phyloP scores from a whole-genome alignment of 2,888 invertebrate genomes.

The Rhopalosiphum nymphaeae region DNA sequence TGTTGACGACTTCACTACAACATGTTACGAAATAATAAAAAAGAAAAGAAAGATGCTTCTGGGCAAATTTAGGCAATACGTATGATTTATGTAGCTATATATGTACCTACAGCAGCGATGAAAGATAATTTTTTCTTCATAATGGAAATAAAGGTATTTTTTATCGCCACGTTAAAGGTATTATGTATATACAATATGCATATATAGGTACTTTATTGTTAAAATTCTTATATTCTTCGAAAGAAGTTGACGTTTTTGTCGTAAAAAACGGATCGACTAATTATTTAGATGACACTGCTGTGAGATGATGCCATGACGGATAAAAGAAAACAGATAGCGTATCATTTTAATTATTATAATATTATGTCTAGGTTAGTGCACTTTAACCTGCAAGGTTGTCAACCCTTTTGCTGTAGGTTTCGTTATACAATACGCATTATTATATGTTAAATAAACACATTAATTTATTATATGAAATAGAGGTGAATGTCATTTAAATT shows the following conservation, averaged over 20 bases:
- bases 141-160: neutral
- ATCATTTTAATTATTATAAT: conserved; percentile 60
- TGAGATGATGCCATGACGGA: neutral
- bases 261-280: conserved; percentile 33
- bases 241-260: neutral
- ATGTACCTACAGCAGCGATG: neutral
- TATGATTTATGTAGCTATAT: neutral
- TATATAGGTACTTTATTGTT: neutral
- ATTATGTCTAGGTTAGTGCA: conserved; percentile 42
- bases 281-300: conserved; percentile 43
- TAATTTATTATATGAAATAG: neutral
- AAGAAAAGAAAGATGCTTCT: conserved; percentile 7
- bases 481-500: conserved; percentile 9
- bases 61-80: conserved; percentile 4
- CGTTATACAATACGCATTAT: neutral
- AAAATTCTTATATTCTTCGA: neutral
- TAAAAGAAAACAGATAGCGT: conserved; percentile 42
- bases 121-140: neutral
- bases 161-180: neutral
- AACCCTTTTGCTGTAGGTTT: conserved; percentile 41
- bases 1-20: neutral
- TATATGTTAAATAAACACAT: neutral
- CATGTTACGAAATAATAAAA: conserved; percentile 35
- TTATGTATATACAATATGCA: neutral
- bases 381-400: conserved; percentile 49